Evolutionary conservation across 2,113 vertebrate species (phyloP), one percentile per base, ranked within the genome.

Genomic region (Willisornis vidua): DNA sequence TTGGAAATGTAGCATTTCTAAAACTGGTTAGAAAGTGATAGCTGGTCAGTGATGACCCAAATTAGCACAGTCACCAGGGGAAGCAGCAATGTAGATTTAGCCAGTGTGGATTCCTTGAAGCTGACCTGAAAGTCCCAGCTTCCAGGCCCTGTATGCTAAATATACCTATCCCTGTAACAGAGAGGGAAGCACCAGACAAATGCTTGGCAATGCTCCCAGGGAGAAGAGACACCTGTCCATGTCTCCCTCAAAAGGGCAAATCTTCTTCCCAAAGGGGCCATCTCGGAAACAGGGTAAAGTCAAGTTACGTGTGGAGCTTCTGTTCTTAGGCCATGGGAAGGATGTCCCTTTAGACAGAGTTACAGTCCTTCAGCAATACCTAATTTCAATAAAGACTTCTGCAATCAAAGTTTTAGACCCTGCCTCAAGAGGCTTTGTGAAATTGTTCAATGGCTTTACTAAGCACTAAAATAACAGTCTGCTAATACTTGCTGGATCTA

Each of bases 321-420:
- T 48, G 48, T 55, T 63, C 59, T 26, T 5, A 52, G 45, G 33
- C 39, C 20, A n/a, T 13, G 9, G 68, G 48, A 76, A 73, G 19
- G 26, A 57, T 4, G 13, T 19, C 22, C 54, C 66, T 85, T 75
- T 17, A 73, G 49, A 33, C 2, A 61, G 7, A 61, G 46, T 28
- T 35, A 39, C 20, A 82, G 45, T 48, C 59, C 71, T 89, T 33
- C 71, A 59, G 41, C 37, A 91, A 63, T 14, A 62, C 7, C 20
- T 23, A 43, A 73, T 74, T 91, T 74, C 84, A 94, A 86, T 25
- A 57, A 76, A 79, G 71, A 66, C 43, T 90, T 83, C 19, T 71
- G 45, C 72, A 87, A 71, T 82, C 63, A 83, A 49, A 80, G 6
- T 20, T 45, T 52, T 0, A 86, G 57, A 57, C 9, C 7, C 17